phyloP scores from a whole-genome alignment of 2,113 vertebrate genomes.

The Genyomyrus donnyi region DNA sequence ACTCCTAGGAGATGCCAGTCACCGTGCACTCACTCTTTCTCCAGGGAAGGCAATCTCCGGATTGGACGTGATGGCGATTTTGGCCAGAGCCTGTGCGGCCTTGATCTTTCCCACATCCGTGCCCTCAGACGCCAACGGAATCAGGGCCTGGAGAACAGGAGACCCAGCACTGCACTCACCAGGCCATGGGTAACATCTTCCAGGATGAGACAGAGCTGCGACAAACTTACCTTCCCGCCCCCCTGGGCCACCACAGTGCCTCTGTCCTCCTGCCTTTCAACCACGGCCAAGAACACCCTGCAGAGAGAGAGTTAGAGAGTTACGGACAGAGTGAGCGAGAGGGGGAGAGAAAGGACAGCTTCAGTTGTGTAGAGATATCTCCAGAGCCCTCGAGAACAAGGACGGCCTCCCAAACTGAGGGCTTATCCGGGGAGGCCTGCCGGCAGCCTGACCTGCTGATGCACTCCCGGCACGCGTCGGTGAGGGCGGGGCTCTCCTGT shows the following conservation, averaged over 20 bases:
- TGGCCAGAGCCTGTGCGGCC: slow-evolving; percentile 89
- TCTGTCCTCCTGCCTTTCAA: slow-evolving; percentile 80
- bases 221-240: slow-evolving; percentile 82
- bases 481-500: slow-evolving; percentile 78
- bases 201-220: not conserved
- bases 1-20: not conserved
- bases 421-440: not conserved
- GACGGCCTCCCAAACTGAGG: not conserved
- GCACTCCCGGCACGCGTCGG: slow-evolving; percentile 78
- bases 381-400: not conserved
- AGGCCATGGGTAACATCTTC: not conserved
- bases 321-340: not conserved
- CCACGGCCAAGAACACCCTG: slow-evolving; percentile 88
- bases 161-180: not conserved
- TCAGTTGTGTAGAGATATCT: not conserved
- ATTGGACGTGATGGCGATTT: slow-evolving; percentile 91
- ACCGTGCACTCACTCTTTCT: slow-evolving; percentile 69
- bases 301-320: not conserved
- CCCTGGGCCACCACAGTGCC: slow-evolving; percentile 88
- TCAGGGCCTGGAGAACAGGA: slow-evolving; percentile 65
- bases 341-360: not conserved
- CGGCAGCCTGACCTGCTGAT: slow-evolving; percentile 73
- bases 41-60: slow-evolving; percentile 92
- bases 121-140: slow-evolving; percentile 84
- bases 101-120: slow-evolving; percentile 83